These are phyloP conservation scores for Leiothrix lutea DNA, from an alignment of 2,113 vertebrate species.

Conservation along the genomic window DNA sequence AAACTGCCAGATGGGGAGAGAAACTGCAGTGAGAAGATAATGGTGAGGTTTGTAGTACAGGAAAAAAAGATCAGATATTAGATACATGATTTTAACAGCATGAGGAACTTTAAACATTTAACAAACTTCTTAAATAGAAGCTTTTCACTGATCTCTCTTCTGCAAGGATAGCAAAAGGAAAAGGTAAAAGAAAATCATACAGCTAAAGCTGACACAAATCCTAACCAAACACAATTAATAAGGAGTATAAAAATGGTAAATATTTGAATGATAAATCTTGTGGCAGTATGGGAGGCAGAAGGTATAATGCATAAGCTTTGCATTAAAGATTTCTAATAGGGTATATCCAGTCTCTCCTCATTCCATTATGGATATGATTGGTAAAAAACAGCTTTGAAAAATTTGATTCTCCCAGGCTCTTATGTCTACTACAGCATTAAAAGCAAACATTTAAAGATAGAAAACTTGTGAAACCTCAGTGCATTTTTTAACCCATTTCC, in stretches of 20 bases:
- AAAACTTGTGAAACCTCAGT: slow-evolving; percentile 63
- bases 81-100: slow-evolving; percentile 44
- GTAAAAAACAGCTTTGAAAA: slow-evolving; percentile 37
- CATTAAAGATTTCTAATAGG: slow-evolving; percentile 45
- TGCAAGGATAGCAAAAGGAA: slow-evolving; percentile 33
- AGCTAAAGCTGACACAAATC: slow-evolving; percentile 48
- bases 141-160: slow-evolving; percentile 33
- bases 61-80: slow-evolving; percentile 45
- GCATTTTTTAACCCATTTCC: slow-evolving; percentile 67
- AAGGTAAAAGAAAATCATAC: not conserved
- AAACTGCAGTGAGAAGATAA: slow-evolving; percentile 63
- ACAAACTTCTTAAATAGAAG: slow-evolving; percentile 56
- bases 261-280: slow-evolving; percentile 64
- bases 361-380: not conserved
- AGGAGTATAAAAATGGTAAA: slow-evolving; percentile 58
- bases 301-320: slow-evolving; percentile 25
- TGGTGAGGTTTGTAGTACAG: slow-evolving; percentile 40
- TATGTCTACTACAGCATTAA: slow-evolving; percentile 41
- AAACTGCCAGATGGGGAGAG: slow-evolving; percentile 53
- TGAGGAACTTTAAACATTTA: slow-evolving; percentile 47
- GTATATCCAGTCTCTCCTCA: not conserved
- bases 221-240: slow-evolving; percentile 69
- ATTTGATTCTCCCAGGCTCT: not conserved
- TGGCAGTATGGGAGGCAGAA: slow-evolving; percentile 41
- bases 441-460: slow-evolving; percentile 59